These are phyloP conservation scores for Andrena chrysosceles DNA, from an alignment of 2,888 invertebrate genomes.

Conservation along the genomic window DNA sequence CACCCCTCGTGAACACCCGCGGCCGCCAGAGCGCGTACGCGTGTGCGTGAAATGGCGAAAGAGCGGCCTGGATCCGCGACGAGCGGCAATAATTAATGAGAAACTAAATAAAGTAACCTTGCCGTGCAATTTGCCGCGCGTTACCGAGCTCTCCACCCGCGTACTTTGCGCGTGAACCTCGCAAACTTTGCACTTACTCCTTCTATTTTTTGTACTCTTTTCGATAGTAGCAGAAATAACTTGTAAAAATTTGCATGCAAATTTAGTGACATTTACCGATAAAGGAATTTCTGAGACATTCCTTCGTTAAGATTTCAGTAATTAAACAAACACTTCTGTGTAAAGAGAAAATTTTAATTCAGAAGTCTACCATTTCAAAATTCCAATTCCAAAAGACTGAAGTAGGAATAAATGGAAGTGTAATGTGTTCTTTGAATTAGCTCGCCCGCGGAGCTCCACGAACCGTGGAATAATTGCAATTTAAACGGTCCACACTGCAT, in stretches of 20 bases:
- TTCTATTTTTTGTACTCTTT: too few species aligned
- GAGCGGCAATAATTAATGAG: slow-evolving; percentile 43
- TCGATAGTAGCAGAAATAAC: too few species aligned
- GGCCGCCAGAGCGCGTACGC: slow-evolving; percentile 27
- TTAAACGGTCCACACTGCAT: background rate
- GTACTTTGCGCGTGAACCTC: background rate
- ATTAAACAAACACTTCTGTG: too few species aligned
- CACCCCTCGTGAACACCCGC: slow-evolving; percentile 30
- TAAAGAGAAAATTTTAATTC: too few species aligned
- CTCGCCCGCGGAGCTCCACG: background rate
- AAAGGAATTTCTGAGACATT: too few species aligned
- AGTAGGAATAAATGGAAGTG: background rate
- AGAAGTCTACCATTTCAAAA: background rate
- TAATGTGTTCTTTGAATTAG: background rate
- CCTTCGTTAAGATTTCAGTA: too few species aligned
- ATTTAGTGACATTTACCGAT: too few species aligned
- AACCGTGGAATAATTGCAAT: slow-evolving; percentile 20
- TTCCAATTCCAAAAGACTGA: background rate
- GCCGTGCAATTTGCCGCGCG: background rate
- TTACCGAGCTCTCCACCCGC: background rate
- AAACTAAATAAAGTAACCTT: slow-evolving; percentile 34
- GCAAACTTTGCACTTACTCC: background rate
- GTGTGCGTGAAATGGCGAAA: slow-evolving; percentile 33
- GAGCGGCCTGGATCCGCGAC: slow-evolving; percentile 19
- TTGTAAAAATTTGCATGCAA: too few species aligned